Conservation (phyloP, 1,140 invertebrate genomes). For the Lerema accius region DNA sequence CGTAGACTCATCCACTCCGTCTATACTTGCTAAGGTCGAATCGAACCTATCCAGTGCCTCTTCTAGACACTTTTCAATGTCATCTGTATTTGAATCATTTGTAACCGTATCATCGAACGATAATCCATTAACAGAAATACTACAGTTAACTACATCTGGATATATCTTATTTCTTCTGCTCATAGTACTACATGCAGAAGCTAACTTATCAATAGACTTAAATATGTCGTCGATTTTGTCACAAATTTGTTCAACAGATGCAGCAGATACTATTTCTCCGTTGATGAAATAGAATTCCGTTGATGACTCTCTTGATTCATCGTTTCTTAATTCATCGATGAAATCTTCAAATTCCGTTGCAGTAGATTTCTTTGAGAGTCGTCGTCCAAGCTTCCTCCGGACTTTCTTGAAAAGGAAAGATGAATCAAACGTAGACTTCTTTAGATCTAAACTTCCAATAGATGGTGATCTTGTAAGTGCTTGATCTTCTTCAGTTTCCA, state of each 20-base stretch:
- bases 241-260: constrained; percentile 68
- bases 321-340: constrained; percentile 50
- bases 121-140: constrained; percentile 56
- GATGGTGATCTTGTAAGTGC: constrained; percentile 43
- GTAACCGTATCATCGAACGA: constrained; percentile 65
- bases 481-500: constrained; percentile 65
- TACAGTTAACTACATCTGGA: constrained; percentile 60
- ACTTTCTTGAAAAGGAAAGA: constrained; percentile 64
- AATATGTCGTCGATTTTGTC: constrained; percentile 68
- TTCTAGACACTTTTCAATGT: constrained; percentile 62
- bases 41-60: constrained; percentile 62
- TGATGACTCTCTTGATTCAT: constrained; percentile 41
- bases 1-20: constrained; percentile 46
- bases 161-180: constrained; percentile 41
- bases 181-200: constrained; percentile 53
- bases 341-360: constrained; percentile 59
- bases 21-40: constrained; percentile 44
- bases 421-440: constrained; percentile 63
- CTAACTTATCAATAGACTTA: constrained; percentile 67
- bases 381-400: constrained; percentile 53
- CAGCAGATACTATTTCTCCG: constrained; percentile 61
- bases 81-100: constrained; percentile 41
- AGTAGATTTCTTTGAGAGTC: constrained; percentile 53
- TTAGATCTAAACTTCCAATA: constrained; percentile 57
- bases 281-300: constrained; percentile 58